Percentiles rank a stretch among this genome's conserved stretches.
phyloP scores from a whole-genome alignment of 2,113 vertebrate genomes.

The Sceloporus tristichus region DNA sequence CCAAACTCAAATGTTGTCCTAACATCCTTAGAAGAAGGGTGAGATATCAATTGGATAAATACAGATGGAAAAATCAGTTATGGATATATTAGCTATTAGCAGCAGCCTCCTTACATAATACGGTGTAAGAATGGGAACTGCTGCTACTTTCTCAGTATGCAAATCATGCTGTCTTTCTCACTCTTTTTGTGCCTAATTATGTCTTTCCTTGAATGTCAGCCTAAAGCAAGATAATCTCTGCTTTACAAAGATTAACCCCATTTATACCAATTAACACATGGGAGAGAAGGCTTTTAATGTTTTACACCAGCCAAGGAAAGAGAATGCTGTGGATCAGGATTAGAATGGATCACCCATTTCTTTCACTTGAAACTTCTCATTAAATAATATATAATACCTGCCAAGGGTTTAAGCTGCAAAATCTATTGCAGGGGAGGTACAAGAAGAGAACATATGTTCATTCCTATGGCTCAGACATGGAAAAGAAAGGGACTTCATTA shows the following conservation, averaged over 20 bases:
- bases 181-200: slow-evolving; percentile 54
- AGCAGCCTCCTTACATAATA: rapidly evolving
- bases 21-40: background rate
- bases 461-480: rapidly evolving
- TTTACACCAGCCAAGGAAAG: slow-evolving; percentile 46
- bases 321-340: slow-evolving; percentile 45
- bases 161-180: slow-evolving; percentile 10
- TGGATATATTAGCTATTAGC: background rate
- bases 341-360: slow-evolving; percentile 49
- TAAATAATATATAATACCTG: slow-evolving; percentile 48
- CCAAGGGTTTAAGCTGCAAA: slow-evolving; percentile 49
- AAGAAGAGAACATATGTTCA: background rate
- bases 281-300: slow-evolving; percentile 57
- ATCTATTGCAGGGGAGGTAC: slow-evolving; percentile 1
- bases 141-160: slow-evolving; percentile 32
- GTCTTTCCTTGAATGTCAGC: slow-evolving; percentile 51
- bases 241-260: slow-evolving; percentile 65
- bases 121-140: background rate
- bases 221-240: slow-evolving; percentile 66
- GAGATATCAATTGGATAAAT: background rate
- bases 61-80: background rate
- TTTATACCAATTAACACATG: slow-evolving; percentile 69
- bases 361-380: slow-evolving; percentile 52
- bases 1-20: background rate
- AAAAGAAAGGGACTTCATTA: background rate